phyloP scores from a whole-genome alignment of 1,140 invertebrate species.

The Homalodisca vitripennis region DNA sequence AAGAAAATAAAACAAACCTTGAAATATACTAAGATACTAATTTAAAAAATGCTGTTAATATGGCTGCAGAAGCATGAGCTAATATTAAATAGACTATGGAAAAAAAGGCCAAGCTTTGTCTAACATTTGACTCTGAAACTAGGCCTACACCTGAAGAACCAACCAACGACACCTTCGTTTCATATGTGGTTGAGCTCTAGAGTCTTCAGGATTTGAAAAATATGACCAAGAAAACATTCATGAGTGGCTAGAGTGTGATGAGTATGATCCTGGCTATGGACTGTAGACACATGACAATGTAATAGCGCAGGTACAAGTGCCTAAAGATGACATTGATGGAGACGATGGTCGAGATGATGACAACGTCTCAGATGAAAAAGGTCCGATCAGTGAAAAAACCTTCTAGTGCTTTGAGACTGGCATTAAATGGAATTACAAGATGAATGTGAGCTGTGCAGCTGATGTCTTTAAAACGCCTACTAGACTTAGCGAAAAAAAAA shows the following conservation, averaged over 20 bases:
- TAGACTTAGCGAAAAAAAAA: too few relatives aligned
- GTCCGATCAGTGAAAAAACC: neutral
- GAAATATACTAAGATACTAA: neutral
- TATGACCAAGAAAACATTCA: constrained; percentile 28
- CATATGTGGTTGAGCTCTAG: constrained; percentile 27
- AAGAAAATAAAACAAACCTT: neutral
- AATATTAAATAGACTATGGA: constrained; percentile 43
- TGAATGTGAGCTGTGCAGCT: too few relatives aligned
- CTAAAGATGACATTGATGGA: neutral
- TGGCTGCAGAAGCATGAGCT: constrained; percentile 45
- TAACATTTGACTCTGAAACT: neutral
- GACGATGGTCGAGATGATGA: neutral
- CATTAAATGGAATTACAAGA: too few relatives aligned
- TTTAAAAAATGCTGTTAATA: neutral
- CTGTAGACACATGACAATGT: constrained; percentile 1
- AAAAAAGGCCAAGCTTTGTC: constrained; percentile 37
- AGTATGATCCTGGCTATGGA: constrained; percentile 24
- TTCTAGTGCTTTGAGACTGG: too few relatives aligned
- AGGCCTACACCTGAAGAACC: neutral
- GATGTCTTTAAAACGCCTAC: too few relatives aligned
- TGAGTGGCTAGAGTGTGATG: constrained; percentile 20
- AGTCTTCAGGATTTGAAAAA: constrained; percentile 30
- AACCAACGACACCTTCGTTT: neutral
- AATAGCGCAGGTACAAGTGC: neutral
- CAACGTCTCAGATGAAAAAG: neutral